Conservation (phyloP, 2,797 vertebrate species). For the Pristis pectinata region DNA sequence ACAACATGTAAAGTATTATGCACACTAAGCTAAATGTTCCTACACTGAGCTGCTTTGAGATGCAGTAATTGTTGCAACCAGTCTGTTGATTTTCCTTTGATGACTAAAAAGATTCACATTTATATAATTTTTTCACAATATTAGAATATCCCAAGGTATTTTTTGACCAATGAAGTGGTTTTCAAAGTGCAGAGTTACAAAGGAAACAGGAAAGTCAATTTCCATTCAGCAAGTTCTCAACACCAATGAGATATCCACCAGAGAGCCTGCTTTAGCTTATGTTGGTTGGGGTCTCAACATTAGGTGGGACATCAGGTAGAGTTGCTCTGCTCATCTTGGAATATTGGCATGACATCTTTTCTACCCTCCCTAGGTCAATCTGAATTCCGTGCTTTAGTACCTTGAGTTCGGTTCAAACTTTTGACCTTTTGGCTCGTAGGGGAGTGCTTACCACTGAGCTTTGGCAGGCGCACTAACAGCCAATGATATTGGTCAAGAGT, state of each 20-base stretch:
- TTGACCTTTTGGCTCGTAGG: background rate
- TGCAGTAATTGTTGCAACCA: background rate
- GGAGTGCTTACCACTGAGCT: background rate
- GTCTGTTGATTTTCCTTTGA: background rate
- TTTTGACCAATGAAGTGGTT: background rate
- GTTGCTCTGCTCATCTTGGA: background rate
- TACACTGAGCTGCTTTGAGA: too few species aligned
- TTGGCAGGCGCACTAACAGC: background rate
- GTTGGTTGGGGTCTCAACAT: background rate
- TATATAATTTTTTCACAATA: background rate
- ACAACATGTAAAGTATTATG: background rate
- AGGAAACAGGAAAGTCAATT: background rate
- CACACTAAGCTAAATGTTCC: background rate
- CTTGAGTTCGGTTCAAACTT: background rate
- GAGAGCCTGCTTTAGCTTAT: background rate
- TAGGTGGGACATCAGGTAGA: background rate
- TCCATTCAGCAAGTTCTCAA: background rate
- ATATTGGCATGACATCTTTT: background rate
- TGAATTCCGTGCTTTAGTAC: background rate
- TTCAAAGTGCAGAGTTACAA: background rate
- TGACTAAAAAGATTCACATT: background rate
- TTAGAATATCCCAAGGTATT: background rate
- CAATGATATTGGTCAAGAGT: background rate
- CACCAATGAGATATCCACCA: background rate
- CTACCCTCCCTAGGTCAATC: background rate